These are phyloP conservation scores for Corapipo altera DNA, from an alignment of 2,113 vertebrate genomes.

Conservation along the genomic window DNA sequence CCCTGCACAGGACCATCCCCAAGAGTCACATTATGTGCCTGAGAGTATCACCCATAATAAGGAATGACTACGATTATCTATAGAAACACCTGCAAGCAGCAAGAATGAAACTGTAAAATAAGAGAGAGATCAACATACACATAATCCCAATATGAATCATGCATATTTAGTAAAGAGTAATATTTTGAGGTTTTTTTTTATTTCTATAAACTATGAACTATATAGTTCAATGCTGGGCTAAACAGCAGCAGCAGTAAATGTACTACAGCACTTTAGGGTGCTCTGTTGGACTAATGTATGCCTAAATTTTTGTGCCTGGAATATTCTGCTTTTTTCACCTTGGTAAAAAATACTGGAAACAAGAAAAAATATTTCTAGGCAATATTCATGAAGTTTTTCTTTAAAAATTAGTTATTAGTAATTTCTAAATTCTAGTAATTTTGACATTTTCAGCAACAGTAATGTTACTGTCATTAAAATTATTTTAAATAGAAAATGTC, in stretches of 20 bases:
- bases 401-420: not conserved
- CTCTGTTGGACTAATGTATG: not conserved
- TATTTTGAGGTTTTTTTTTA: not conserved
- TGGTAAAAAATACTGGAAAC: not conserved
- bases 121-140: not conserved
- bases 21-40: not conserved
- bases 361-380: not conserved
- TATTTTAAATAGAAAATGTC: not conserved
- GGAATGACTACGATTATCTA: not conserved
- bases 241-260: not conserved
- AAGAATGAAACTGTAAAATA: not conserved
- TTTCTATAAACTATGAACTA: not conserved
- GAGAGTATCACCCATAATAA: fast-evolving
- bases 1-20: not conserved
- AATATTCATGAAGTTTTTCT: not conserved
- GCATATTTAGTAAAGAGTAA: not conserved
- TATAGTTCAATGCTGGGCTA: not conserved
- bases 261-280: not conserved
- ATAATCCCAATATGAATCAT: not conserved
- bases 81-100: not conserved
- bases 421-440: not conserved
- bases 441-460: not conserved
- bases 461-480: not conserved
- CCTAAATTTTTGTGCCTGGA: not conserved
- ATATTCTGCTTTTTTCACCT: not conserved